Evolutionary conservation across 2,888 invertebrate genomes (phyloP), one percentile per base, ranked within the genome.

Genomic region (Ypsolopha scabrella): DNA sequence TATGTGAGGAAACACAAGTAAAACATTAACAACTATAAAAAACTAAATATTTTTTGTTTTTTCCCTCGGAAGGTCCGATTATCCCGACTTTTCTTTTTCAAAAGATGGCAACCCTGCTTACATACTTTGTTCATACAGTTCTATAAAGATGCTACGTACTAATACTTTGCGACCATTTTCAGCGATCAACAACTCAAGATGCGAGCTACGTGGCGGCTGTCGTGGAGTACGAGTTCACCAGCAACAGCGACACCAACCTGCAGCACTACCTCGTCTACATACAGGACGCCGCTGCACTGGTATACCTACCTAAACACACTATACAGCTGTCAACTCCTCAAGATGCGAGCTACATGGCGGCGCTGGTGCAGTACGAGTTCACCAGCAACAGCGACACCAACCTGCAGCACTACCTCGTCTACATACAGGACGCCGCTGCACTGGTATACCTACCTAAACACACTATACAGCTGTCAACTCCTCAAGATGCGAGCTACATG

Each of bases 131-230:
- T n/a, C n/a, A n/a, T n/a, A n/a, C n/a, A 3, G 39, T 4, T 24
- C 39, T n/a, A 39, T n/a, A 10, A 6, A 39, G 6, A 6, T 39
- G 39, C 10, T 39, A 39, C 39, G 39, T n/a, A 39, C 35, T 49
- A 43, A 7, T 37, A 38, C 24, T 24, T 24, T 24, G 24, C 2
- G 24, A 24, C 2, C 2, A 3, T 24, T 77, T 77, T 1, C 67
- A 87, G 87, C 68, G 63, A 51, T 88, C 89, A 0, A 75, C 80
- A 0, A 74, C 80, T 2, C 58, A 70, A 47, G 82, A 80, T 55
- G 62, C 74, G 50, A 83, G 75, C 58, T 91, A 91, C 61, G 78
- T 83, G 7, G 92, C 89, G 0, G 91, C 90, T 0, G 91, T 91
- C 2, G 89, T 90, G 8, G 92, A 92, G 62, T 92, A 89, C 62